A percentile compares a stretch with the other conserved stretches of the same genome.
Evolutionary conservation across 2,797 vertebrate genomes (phyloP).

Genomic region (Danio albolineatus): DNA sequence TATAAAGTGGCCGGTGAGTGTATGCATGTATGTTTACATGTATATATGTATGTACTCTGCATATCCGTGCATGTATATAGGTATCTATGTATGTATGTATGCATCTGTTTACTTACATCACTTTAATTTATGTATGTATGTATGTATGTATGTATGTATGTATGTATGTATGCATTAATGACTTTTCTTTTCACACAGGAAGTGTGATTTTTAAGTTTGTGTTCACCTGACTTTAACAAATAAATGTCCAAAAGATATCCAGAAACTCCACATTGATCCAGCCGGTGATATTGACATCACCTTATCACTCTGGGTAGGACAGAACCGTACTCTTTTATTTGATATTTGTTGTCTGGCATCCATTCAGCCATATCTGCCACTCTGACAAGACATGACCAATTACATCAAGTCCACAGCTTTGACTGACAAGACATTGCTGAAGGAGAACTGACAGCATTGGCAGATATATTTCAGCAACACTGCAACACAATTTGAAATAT

Average conservation of each 20-base stretch:
- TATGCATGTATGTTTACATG: no score
- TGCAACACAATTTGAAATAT: constrained; percentile 31
- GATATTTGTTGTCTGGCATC: constrained; percentile 42
- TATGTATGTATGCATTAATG: no score
- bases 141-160: no score
- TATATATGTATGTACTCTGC: no score
- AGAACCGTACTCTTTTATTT: constrained; percentile 51
- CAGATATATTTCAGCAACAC: constrained; percentile 18
- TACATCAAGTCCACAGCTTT: constrained; percentile 55
- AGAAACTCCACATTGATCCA: constrained; percentile 45
- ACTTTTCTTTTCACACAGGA: background rate
- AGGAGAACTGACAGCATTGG: constrained; percentile 53
- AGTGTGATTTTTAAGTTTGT: background rate
- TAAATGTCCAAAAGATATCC: constrained; percentile 40
- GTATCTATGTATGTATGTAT: no score
- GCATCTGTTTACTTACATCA: no score
- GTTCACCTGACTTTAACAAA: constrained; percentile 48
- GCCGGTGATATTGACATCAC: constrained; percentile 42
- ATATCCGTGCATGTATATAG: no score
- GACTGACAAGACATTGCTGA: constrained; percentile 41
- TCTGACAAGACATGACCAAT: constrained; percentile 61
- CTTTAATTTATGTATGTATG: no score
- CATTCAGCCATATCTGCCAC: constrained; percentile 57
- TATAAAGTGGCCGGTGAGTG: no score
- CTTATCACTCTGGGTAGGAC: constrained; percentile 37